Percentiles rank a stretch among this genome's conserved stretches.
These are phyloP conservation scores for Chromis chromis DNA, from an alignment of 2,797 vertebrate species.

Conservation along the genomic window DNA sequence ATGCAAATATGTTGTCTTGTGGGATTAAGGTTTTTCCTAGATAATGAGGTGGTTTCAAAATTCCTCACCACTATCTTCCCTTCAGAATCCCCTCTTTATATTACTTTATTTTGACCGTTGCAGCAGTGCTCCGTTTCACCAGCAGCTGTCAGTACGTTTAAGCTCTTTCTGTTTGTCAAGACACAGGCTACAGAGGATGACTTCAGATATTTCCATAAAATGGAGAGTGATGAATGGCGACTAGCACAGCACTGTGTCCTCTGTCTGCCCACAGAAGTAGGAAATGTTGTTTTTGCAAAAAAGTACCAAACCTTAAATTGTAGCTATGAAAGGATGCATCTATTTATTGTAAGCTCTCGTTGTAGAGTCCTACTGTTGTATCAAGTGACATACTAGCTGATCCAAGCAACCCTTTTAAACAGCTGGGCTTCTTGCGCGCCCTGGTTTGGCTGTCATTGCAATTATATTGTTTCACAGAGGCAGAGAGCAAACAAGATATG, in stretches of 20 bases:
- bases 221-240: slow-evolving; percentile 23
- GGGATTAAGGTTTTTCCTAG: slow-evolving; percentile 64
- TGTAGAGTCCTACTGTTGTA: slow-evolving; percentile 79
- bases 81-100: slow-evolving; percentile 9
- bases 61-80: slow-evolving; percentile 21
- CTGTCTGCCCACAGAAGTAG: neutral
- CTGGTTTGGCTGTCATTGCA: slow-evolving; percentile 83
- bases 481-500: slow-evolving; percentile 66
- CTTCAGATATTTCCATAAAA: slow-evolving; percentile 24
- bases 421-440: slow-evolving; percentile 84
- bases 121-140: slow-evolving; percentile 52
- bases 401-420: slow-evolving; percentile 79
- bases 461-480: slow-evolving; percentile 80
- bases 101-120: slow-evolving; percentile 42
- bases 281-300: neutral
- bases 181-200: slow-evolving; percentile 29
- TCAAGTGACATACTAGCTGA: slow-evolving; percentile 70
- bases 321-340: slow-evolving; percentile 19
- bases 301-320: neutral
- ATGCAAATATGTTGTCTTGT: slow-evolving; percentile 69
- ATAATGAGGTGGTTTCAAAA: slow-evolving; percentile 72
- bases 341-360: slow-evolving; percentile 21
- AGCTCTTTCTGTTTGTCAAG: slow-evolving; percentile 31
- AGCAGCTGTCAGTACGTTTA: slow-evolving; percentile 57
- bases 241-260: slow-evolving; percentile 6